These are phyloP conservation scores for Ceratitis capitata DNA, from an alignment of 1,140 invertebrate species.

Conservation along the genomic window DNA sequence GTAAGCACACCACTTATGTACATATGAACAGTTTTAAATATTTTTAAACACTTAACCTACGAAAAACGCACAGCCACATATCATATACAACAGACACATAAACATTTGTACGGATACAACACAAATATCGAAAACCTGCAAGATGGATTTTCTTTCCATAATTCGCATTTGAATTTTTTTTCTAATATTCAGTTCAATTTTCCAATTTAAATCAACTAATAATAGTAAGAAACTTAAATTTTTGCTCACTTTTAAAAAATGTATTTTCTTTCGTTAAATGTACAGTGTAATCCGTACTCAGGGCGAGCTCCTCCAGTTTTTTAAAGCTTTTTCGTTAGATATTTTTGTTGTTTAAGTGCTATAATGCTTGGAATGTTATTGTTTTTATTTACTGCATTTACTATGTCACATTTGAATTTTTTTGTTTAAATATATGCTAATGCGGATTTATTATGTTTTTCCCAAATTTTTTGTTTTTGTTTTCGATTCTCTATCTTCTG, in stretches of 20 bases:
- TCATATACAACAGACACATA: no score
- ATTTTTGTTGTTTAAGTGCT: neutral
- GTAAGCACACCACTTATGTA: no score
- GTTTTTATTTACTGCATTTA: constrained; percentile 28
- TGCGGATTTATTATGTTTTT: constrained; percentile 26
- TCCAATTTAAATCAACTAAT: neutral
- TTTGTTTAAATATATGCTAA: neutral
- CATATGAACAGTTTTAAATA: no score
- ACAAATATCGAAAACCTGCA: no score
- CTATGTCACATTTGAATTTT: neutral
- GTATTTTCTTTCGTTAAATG: neutral
- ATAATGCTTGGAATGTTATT: neutral
- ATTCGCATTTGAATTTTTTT: neutral
- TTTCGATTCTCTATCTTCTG: no score
- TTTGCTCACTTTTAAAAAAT: constrained; percentile 27
- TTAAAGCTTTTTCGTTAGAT: neutral
- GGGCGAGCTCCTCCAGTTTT: neutral
- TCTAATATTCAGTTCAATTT: neutral
- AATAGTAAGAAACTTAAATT: neutral
- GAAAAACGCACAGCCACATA: no score
- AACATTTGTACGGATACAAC: no score
- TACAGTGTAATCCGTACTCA: neutral
- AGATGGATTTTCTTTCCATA: neutral
- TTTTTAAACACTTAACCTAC: no score
- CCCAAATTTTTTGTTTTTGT: constrained; percentile 39